A percentile compares a stretch with the other conserved stretches of the same genome.
Conservation (phyloP, 2,797 vertebrate genomes). For the Etheostoma nigrum region DNA sequence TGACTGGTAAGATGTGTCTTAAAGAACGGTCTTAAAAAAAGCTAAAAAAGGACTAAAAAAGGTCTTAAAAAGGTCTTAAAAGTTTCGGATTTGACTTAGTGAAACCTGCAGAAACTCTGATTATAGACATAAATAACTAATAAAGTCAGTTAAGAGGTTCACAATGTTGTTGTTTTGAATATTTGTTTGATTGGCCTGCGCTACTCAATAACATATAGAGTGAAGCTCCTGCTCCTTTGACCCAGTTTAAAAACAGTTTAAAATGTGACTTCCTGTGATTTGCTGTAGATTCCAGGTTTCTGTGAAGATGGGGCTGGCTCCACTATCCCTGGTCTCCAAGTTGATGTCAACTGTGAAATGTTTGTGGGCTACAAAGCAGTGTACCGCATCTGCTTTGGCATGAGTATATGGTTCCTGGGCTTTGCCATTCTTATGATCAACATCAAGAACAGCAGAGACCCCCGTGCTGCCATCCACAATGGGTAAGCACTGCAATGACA, state of each 20-base stretch:
- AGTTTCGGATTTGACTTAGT: no score
- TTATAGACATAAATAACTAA: neutral
- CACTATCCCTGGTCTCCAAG: constrained; percentile 66
- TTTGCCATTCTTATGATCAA: constrained; percentile 89
- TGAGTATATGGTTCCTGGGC: constrained; percentile 91
- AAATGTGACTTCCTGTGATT: constrained; percentile 17
- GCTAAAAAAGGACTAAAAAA: no score
- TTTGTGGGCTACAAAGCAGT: constrained; percentile 94
- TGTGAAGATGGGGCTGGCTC: constrained; percentile 88
- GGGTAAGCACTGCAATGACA: constrained; percentile 82
- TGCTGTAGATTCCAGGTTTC: constrained; percentile 91
- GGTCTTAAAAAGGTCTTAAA: no score
- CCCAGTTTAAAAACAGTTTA: neutral
- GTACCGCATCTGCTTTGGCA: constrained; percentile 93
- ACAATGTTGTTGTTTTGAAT: neutral
- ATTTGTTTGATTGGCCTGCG: neutral
- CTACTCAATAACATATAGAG: neutral
- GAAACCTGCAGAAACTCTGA: no score
- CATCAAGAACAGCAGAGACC: constrained; percentile 91
- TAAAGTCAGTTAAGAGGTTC: neutral
- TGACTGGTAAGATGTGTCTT: no score
- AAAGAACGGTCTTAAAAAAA: no score
- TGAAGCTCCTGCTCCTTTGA: neutral
- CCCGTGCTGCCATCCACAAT: constrained; percentile 91
- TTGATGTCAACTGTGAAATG: constrained; percentile 86